phyloP scores from a whole-genome alignment of 1,140 invertebrate species.

The Trichogramma pretiosum region DNA sequence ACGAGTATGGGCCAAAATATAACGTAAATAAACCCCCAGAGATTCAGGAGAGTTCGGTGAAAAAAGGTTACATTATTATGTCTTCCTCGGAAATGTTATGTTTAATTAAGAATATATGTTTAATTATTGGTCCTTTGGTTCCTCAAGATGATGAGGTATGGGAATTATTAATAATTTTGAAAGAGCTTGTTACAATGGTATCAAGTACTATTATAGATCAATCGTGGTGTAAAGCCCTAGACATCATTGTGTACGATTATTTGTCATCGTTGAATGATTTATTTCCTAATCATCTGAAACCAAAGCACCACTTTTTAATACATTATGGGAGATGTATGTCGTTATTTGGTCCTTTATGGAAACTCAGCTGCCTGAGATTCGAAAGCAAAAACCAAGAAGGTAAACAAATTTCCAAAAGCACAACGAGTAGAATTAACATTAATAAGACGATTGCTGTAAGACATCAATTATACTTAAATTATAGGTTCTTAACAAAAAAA shows the following conservation, averaged over 20 bases:
- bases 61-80: conserved; percentile 15
- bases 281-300: conserved; percentile 7
- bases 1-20: conserved; percentile 12
- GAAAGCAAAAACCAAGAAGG: conserved; percentile 13
- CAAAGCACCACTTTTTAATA: conserved; percentile 14
- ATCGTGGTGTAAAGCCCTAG: not conserved
- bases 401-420: conserved; percentile 10
- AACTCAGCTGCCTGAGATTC: conserved; percentile 12
- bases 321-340: conserved; percentile 14
- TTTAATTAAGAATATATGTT: conserved; percentile 11
- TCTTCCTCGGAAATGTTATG: conserved; percentile 15
- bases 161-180: conserved; percentile 8
- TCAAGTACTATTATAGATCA: conserved; percentile 3
- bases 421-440: conserved; percentile 14
- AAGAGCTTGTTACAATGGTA: conserved; percentile 13
- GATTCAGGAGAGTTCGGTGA: conserved; percentile 8
- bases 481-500: not conserved
- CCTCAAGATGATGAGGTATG: conserved; percentile 9
- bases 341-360: conserved; percentile 12
- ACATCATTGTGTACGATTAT: not conserved
- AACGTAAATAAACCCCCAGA: conserved; percentile 14
- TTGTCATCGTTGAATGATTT: not conserved
- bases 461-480: not conserved
- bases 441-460: conserved; percentile 5
- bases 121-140: conserved; percentile 15